phyloP scores from a whole-genome alignment of 2,113 vertebrate species.

The Corythoichthys intestinalis region DNA sequence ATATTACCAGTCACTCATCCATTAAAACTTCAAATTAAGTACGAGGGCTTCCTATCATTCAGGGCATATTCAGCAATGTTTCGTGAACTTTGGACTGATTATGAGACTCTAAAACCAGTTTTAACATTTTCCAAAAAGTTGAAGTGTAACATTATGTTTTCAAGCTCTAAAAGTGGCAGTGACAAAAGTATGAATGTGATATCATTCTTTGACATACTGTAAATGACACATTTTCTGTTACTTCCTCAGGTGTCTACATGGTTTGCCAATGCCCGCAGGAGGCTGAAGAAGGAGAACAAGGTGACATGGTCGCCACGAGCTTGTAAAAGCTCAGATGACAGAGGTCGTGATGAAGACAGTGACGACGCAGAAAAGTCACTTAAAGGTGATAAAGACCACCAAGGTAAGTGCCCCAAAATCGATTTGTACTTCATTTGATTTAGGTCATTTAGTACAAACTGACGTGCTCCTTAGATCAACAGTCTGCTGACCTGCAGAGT shows the following conservation, averaged over 20 bases:
- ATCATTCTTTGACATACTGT: neutral
- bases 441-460: neutral
- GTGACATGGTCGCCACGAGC: slow-evolving; percentile 87
- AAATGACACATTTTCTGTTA: neutral
- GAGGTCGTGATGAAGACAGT: slow-evolving; percentile 79
- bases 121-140: too few relatives aligned
- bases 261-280: slow-evolving; percentile 89
- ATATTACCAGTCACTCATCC: neutral
- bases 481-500: slow-evolving; percentile 78
- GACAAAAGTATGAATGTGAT: neutral
- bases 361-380: slow-evolving; percentile 76
- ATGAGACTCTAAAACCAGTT: neutral
- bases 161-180: neutral
- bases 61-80: neutral
- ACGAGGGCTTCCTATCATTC: neutral
- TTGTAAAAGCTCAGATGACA: slow-evolving; percentile 86
- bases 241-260: slow-evolving; percentile 78
- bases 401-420: slow-evolving; percentile 68
- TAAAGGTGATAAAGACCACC: slow-evolving; percentile 69
- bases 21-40: neutral
- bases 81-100: neutral
- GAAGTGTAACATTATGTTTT: neutral
- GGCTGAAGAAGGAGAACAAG: slow-evolving; percentile 91
- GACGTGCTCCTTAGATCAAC: slow-evolving; percentile 30
- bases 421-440: neutral